A percentile compares a stretch with the other conserved stretches of the same genome.
phyloP scores from a whole-genome alignment of 2,888 invertebrate genomes.

The Drosophila pseudotalamancana region DNA sequence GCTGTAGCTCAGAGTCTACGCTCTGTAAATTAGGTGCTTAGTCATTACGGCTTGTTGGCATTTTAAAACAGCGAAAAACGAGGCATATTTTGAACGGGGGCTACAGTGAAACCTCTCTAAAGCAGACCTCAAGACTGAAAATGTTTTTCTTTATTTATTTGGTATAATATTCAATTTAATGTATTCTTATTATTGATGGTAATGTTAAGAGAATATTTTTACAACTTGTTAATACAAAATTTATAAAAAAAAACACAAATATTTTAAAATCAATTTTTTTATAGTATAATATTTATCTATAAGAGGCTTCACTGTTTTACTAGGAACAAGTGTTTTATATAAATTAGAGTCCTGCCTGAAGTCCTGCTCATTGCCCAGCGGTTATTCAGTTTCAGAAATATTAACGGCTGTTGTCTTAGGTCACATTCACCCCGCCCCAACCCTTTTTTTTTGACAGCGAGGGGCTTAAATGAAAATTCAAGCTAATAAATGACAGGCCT shows the following conservation, averaged over 20 bases:
- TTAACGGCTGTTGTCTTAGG: slow-evolving; percentile 61
- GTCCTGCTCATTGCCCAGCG: slow-evolving; percentile 17
- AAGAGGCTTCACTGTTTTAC: slow-evolving; percentile 23
- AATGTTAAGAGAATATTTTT: too few species aligned
- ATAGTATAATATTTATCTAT: background rate
- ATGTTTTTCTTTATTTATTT: too few species aligned
- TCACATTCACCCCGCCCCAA: slow-evolving; percentile 12
- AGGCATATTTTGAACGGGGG: slow-evolving; percentile 1
- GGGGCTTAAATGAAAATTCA: slow-evolving; percentile 69
- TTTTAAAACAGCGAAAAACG: slow-evolving; percentile 13
- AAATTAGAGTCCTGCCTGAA: slow-evolving; percentile 1
- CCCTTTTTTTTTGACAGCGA: slow-evolving; percentile 9
- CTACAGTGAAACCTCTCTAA: background rate
- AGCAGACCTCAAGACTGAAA: background rate
- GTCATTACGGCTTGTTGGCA: slow-evolving; percentile 55
- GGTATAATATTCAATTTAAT: too few species aligned
- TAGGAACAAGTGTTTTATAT: slow-evolving; percentile 16
- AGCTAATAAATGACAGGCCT: slow-evolving; percentile 74
- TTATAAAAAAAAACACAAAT: background rate
- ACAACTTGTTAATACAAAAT: too few species aligned
- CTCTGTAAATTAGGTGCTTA: slow-evolving; percentile 56
- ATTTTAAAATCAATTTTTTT: background rate
- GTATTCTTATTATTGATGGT: too few species aligned
- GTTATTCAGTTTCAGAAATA: slow-evolving; percentile 7
- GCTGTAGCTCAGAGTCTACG: slow-evolving; percentile 19